Conservation (phyloP, 2,113 vertebrate species). For the Amia ocellicauda region DNA sequence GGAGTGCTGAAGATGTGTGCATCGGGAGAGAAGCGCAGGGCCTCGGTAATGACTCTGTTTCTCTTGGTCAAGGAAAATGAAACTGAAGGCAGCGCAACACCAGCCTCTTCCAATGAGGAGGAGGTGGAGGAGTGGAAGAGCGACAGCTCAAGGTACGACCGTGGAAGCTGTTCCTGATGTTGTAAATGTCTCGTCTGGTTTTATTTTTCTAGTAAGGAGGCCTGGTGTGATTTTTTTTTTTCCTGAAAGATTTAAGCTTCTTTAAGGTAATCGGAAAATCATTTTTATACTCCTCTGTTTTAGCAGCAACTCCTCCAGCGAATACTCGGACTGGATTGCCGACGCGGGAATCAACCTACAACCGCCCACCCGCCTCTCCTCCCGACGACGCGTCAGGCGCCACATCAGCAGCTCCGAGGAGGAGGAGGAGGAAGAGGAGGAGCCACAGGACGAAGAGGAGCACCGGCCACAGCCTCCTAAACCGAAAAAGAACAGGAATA, state of each 20-base stretch:
- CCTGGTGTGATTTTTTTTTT: no score
- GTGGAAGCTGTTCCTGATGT: not conserved
- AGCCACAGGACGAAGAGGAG: slow-evolving; percentile 65
- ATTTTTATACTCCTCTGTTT: no score
- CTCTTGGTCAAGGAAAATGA: slow-evolving; percentile 71
- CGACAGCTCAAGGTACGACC: slow-evolving; percentile 80
- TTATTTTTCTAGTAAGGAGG: no score
- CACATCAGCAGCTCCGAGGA: slow-evolving; percentile 85
- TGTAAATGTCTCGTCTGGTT: no score
- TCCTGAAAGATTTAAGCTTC: no score
- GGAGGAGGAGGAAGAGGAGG: slow-evolving; percentile 69
- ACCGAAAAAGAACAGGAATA: slow-evolving; percentile 57
- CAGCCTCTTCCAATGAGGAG: slow-evolving; percentile 75
- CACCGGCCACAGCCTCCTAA: slow-evolving; percentile 47
- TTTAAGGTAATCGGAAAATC: no score
- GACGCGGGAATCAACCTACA: slow-evolving; percentile 87
- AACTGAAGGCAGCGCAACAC: slow-evolving; percentile 72
- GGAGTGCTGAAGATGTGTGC: no score
- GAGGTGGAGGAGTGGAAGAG: slow-evolving; percentile 83
- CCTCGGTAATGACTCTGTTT: no score
- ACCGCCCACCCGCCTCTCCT: slow-evolving; percentile 72
- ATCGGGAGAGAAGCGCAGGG: no score
- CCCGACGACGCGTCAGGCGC: slow-evolving; percentile 63
- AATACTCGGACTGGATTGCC: slow-evolving; percentile 92
- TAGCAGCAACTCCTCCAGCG: slow-evolving; percentile 81